These are phyloP conservation scores for Dendroctonus valens DNA, from an alignment of 1,140 invertebrate genomes.

Conservation along the genomic window DNA sequence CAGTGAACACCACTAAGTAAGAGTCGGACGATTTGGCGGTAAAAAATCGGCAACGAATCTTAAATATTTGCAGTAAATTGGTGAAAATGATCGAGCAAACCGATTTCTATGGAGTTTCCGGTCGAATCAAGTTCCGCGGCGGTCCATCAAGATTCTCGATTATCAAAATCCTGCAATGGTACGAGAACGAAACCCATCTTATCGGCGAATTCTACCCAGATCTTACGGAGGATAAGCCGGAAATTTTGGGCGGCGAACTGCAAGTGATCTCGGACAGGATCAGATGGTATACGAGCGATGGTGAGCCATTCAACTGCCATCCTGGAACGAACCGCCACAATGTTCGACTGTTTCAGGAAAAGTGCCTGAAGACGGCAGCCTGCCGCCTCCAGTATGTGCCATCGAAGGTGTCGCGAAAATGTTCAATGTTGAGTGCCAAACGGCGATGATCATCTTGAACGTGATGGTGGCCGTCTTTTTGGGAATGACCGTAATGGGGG, in stretches of 20 bases:
- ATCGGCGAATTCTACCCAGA: slow-evolving; percentile 67
- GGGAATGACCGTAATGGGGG: slow-evolving; percentile 59
- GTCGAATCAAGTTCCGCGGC: slow-evolving; percentile 67
- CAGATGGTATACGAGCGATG: slow-evolving; percentile 63
- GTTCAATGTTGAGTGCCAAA: slow-evolving; percentile 69
- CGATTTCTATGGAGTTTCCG: slow-evolving; percentile 76
- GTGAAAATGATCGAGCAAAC: slow-evolving; percentile 59
- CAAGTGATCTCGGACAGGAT: slow-evolving; percentile 59
- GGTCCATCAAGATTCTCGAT: slow-evolving; percentile 67
- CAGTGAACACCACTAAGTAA: slow-evolving; percentile 59
- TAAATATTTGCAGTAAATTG: slow-evolving; percentile 51
- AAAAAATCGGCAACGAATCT: slow-evolving; percentile 7
- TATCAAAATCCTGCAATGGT: slow-evolving; percentile 71
- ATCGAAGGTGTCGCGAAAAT: slow-evolving; percentile 63
- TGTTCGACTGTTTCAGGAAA: slow-evolving; percentile 16
- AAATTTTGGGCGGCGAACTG: slow-evolving; percentile 53
- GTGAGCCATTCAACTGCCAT: slow-evolving; percentile 30
- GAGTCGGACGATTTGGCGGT: slow-evolving; percentile 26
- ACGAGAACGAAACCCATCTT: slow-evolving; percentile 54
- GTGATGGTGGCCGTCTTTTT: slow-evolving; percentile 65
- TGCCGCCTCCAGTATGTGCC: slow-evolving; percentile 59
- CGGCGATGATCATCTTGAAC: slow-evolving; percentile 70
- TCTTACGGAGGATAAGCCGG: slow-evolving; percentile 47
- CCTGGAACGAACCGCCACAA: slow-evolving; percentile 4
- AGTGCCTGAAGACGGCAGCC: slow-evolving; percentile 68